These are phyloP conservation scores for Nibea albiflora DNA, from an alignment of 2,113 vertebrate genomes.

Conservation along the genomic window DNA sequence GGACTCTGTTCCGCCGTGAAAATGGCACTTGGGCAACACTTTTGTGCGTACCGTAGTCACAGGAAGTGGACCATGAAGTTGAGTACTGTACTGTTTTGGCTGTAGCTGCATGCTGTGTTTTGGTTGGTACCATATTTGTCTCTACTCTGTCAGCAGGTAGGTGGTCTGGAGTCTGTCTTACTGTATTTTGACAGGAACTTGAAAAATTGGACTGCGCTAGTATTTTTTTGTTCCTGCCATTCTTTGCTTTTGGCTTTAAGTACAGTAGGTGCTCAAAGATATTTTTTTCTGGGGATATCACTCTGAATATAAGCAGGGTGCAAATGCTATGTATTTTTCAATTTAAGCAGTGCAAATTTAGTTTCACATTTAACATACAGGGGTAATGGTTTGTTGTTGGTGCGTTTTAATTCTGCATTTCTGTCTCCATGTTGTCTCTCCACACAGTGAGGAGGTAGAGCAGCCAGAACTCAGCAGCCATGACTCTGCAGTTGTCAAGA, in stretches of 20 bases:
- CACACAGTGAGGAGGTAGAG: slow-evolving; percentile 77
- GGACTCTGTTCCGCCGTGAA: slow-evolving; percentile 42
- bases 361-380: neutral
- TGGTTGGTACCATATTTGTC: slow-evolving; percentile 56
- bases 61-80: slow-evolving; percentile 36
- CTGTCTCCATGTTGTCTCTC: slow-evolving; percentile 30
- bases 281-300: neutral
- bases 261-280: neutral
- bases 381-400: neutral
- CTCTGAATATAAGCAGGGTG: neutral
- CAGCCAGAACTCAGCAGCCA: slow-evolving; percentile 71
- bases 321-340: neutral
- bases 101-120: slow-evolving; percentile 53
- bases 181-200: slow-evolving; percentile 51
- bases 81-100: slow-evolving; percentile 50
- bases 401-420: slow-evolving; percentile 3
- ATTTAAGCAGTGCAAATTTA: neutral
- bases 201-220: slow-evolving; percentile 13
- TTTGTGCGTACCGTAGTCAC: slow-evolving; percentile 22
- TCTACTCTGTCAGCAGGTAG: slow-evolving; percentile 63
- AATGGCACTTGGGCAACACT: slow-evolving; percentile 31
- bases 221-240: neutral
- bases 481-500: slow-evolving; percentile 72
- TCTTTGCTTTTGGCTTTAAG: neutral
- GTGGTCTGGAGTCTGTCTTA: slow-evolving; percentile 54